Conservation (phyloP, 2,113 vertebrate species). For the Pteropus alecto region DNA sequence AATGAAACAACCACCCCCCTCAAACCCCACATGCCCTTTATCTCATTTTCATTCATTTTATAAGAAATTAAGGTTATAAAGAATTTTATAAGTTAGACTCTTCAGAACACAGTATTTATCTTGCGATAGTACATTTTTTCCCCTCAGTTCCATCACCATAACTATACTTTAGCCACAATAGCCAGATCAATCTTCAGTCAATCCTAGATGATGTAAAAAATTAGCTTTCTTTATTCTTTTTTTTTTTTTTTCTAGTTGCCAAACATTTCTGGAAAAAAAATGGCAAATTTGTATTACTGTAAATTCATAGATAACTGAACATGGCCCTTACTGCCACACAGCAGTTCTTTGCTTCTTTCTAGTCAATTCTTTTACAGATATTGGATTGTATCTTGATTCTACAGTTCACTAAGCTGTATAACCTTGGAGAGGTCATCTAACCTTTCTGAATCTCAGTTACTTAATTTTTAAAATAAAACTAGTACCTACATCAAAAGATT, state of each 20-base stretch:
- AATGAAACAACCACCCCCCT: too few relatives aligned
- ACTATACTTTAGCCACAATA: background rate
- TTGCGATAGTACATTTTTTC: background rate
- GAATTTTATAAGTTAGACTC: background rate
- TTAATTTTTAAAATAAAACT: slow-evolving; percentile 25
- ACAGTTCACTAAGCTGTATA: background rate
- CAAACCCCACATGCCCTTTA: background rate
- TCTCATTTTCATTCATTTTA: background rate
- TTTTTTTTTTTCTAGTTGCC: background rate
- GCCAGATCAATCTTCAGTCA: background rate
- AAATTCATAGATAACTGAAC: background rate
- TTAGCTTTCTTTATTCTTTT: background rate
- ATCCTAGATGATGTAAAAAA: background rate
- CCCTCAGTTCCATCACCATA: background rate
- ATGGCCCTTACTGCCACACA: background rate
- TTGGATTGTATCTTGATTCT: background rate
- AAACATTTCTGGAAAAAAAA: background rate
- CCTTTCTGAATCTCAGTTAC: background rate
- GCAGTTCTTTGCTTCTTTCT: background rate
- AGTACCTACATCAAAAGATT: background rate
- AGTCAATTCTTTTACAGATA: background rate
- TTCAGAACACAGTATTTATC: background rate
- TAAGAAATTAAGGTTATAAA: background rate
- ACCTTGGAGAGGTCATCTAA: background rate
- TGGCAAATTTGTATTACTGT: background rate